Percentiles rank a stretch among this genome's conserved stretches.
phyloP scores from a whole-genome alignment of 1,140 invertebrate genomes.

The Zaprionus vittiger region DNA sequence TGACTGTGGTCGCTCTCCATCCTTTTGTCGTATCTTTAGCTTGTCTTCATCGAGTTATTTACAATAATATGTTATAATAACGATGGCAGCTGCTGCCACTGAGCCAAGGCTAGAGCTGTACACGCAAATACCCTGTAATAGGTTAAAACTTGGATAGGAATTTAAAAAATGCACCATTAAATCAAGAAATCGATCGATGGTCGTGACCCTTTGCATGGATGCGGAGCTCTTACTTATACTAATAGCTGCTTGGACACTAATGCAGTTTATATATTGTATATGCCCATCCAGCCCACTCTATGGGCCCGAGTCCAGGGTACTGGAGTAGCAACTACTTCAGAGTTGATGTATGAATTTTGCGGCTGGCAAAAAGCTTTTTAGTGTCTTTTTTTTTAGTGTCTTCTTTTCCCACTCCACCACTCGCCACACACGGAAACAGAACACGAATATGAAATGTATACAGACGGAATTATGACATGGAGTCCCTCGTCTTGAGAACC shows the following conservation, averaged over 20 bases:
- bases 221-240: no score
- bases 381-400: background rate
- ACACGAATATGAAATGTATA: background rate
- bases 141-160: no score
- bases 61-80: slow-evolving; percentile 51
- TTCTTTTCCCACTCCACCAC: background rate
- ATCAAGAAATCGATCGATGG: no score
- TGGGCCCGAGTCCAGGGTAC: background rate
- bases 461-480: slow-evolving; percentile 4
- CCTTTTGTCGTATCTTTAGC: background rate
- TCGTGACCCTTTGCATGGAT: no score
- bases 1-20: background rate
- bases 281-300: no score
- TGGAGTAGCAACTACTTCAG: no score
- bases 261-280: no score
- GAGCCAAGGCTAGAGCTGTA: background rate
- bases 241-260: no score
- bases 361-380: background rate
- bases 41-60: slow-evolving; percentile 41
- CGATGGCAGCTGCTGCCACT: slow-evolving; percentile 12
- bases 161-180: no score
- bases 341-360: background rate
- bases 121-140: background rate
- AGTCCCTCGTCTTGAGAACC: background rate
- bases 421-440: background rate